Conservation (phyloP, 2,113 vertebrate genomes). For the Zosterops pallidus region DNA sequence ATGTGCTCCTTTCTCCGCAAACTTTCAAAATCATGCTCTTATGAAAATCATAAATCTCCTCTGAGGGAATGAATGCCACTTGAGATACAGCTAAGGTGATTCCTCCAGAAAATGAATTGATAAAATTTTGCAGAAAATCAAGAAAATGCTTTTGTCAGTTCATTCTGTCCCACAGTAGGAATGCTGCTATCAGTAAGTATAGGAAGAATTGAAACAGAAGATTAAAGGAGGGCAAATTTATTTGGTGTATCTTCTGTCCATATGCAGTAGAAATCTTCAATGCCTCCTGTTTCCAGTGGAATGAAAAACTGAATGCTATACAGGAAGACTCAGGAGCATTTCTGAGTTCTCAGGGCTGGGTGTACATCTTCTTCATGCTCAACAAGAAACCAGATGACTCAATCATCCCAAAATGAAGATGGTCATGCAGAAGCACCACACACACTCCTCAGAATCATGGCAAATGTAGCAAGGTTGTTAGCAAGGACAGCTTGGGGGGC, state of each 20-base stretch:
- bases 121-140: not conserved
- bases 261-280: not conserved
- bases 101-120: not conserved
- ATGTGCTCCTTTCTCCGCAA: not conserved
- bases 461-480: not conserved
- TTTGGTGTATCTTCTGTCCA: not conserved
- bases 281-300: not conserved
- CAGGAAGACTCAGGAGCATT: not conserved
- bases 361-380: not conserved
- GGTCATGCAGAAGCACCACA: not conserved
- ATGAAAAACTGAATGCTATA: not conserved
- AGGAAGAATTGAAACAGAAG: not conserved
- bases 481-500: not conserved
- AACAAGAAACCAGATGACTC: not conserved
- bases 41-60: slow-evolving; percentile 11
- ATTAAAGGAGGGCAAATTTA: not conserved
- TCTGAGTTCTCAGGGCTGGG: not conserved
- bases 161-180: not conserved
- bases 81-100: not conserved
- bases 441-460: not conserved
- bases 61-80: not conserved
- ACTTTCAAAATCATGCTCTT: not conserved
- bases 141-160: not conserved
- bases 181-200: not conserved
- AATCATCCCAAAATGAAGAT: not conserved